Base-by-base conservation (phyloP, 2,797 vertebrate genomes). In the Masticophis lateralis region DNA sequence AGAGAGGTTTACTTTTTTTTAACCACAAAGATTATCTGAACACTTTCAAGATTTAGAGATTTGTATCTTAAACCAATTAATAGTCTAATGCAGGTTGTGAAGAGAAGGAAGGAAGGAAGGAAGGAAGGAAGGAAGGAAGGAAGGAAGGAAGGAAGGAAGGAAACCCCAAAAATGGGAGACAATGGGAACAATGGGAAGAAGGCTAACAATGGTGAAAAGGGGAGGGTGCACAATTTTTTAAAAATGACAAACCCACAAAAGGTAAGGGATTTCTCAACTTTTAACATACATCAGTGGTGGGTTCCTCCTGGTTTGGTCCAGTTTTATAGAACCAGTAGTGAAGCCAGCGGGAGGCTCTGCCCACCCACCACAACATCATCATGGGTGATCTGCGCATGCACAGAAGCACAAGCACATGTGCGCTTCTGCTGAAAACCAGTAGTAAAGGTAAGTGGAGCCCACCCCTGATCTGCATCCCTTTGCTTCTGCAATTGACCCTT, bases 81-180 rank as follows among this genome's bases (percentile, higher is more conserved):
- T 83, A 22, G 9, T 83, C 74, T 43, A 47, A 47, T 43, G 9
- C 74, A 79, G 37, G 74, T 47, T 43, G 37, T 4, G 8, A 20
- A 43, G 37, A 0, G 32, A 69, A 16, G 27, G 8, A 0, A 43
- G 22, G 8, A 0, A n/a, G 6, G 0, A 16, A 69, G 13, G 2
- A 74, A 74, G 16, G 1, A 74, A 69, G 28, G 5, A 69, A 69
- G 14, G 3, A 37, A 74, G 16, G 13, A 32, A 69, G 13, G 13
- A 69, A 69, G n/a, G 16, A 74, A 74, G 32, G 13, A 69, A 69
- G 28, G 12, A 69, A 66, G 28, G 9, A 63, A 28, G 66, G 13
- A 37, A 18, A 6, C 12, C 0, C 9, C 0, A 37, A 79, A 22
- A 69, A 69, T 69, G 32, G 74, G 32, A 43, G 37, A 79, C 74